A percentile compares a stretch with the other conserved stretches of the same genome.
Conservation (phyloP, 1,140 invertebrate species). For the Drosophila murphyi region DNA sequence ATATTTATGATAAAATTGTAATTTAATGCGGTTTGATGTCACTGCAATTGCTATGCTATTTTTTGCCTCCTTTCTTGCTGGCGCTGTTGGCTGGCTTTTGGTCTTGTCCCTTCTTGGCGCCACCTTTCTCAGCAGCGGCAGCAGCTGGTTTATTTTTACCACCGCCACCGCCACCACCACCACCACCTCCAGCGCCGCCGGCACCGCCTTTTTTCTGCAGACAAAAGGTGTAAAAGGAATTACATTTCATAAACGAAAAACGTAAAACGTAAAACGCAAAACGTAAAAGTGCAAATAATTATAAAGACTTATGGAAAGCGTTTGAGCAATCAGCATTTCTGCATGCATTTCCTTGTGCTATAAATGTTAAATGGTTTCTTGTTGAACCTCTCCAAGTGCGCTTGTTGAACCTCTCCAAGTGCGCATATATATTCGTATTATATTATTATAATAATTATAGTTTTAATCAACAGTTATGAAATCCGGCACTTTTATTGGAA, state of each 20-base stretch:
- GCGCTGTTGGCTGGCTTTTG: conserved; percentile 62
- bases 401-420: no score
- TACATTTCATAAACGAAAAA: conserved; percentile 35
- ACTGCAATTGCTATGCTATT: conserved; percentile 49
- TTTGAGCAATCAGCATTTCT: conserved; percentile 5
- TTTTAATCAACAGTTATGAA: no score
- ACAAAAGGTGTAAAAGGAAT: conserved; percentile 52
- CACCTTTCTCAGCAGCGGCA: conserved; percentile 67
- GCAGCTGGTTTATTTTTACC: conserved; percentile 65
- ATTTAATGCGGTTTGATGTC: conserved; percentile 58
- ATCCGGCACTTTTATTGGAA: no score
- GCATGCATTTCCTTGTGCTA: not conserved
- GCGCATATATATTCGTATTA: no score
- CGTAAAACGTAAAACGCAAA: not conserved
- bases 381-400: no score
- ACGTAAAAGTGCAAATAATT: conserved; percentile 50
- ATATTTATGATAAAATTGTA: conserved; percentile 42
- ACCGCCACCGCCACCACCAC: conserved; percentile 37
- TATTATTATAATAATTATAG: no score
- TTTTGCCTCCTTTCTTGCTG: conserved; percentile 78
- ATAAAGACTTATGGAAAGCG: conserved; percentile 34
- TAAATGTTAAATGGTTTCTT: not conserved
- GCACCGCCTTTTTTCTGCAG: conserved; percentile 75
- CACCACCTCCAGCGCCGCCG: conserved; percentile 26
- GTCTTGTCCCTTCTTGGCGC: conserved; percentile 76